Base-by-base conservation (phyloP, 2,797 vertebrate genomes). In the Melanotaenia maccullochi region DNA sequence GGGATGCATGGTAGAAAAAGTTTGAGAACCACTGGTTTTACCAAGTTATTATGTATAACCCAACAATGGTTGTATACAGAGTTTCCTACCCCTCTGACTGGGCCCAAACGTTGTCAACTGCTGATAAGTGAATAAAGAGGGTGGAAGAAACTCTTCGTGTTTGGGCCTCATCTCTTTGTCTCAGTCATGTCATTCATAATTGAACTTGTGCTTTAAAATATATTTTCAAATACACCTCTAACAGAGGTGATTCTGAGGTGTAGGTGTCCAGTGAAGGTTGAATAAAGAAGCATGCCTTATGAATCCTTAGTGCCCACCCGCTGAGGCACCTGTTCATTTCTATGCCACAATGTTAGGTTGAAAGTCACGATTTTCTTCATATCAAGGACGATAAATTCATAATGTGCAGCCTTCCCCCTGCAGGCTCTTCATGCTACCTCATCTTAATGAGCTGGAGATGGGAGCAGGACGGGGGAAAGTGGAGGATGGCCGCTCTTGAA, bases 381-480 rank as follows among this genome's bases (percentile, higher is more conserved):
- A 79, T 86, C 71, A 83, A 82, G 83, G 90, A 75, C 61, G 59
- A 90, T 90, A 87, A 86, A 92, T 92, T 91, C 84, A 81, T 87
- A 83, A 88, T 81, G 85, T 61, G 63, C 77, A 74, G 83, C 76
- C 76, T 72, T 80, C 71, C 62, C 76, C 75, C 84, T 67, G 82
- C 75, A 81, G 82, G 75, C 81, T 76, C 82, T 78, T 86, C 82
- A 89, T 66, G 82, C 86, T 56, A 73, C 65, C 81, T 82, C 82
- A 71, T 73, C 81, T 83, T 84, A 87, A 91, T 90, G 88, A 89
- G 87, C 66, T 64, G 79, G 56, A 75, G 83, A 72, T 36, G 68
- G 67, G 76, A 76, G 77, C 66, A 20, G 78, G 35, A 65, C 24
- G 66, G 66, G 49, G 40, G 36, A 55, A 36, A 9, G 12, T 71